Base-by-base conservation (phyloP, 2,888 invertebrate species). In the Napeogenes sylphis region DNA sequence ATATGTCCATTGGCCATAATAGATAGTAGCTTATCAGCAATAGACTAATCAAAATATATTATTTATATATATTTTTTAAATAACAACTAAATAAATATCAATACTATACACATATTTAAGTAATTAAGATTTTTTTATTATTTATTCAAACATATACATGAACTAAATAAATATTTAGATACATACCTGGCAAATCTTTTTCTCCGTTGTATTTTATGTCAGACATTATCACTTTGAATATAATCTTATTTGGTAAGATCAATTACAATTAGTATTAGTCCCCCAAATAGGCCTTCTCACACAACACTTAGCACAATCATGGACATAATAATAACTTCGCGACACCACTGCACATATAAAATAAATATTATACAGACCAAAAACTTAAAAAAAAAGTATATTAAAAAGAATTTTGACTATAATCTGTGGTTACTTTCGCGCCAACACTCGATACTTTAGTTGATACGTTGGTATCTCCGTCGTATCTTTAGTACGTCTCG, bases 201-300 rank as follows among this genome's bases (percentile, higher is more conserved):
- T 71, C 73, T 14, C 64, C 60, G 35, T 65, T 69, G 68, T 71
- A 71, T 65, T 73, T 73, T 59, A 76, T 73, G 62, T 82, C 79
- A 56, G 73, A 68, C 68, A 70, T 70, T 65, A 67, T 65, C 64
- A 68, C 61, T 66, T 54, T 21, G 0, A 21, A 21, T 21, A 21
- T 21, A 21, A 21, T 21, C 21, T 21, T 21, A 21, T 21, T 21
- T 21, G 21, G 21, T 21, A 21, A 21, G 21, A 21, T 21, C 21
- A 0, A 21, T 21, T 1, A 21, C 21, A 21, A 21, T 21, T 21
- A 21, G 21, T 21, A 21, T 21, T 21, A 71, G 70, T 68, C 69
- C 72, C 8, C 71, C 72, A 78, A 77, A 78, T 76, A 70, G 70
- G 74, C 74, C 72, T 76, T 75, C 72, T 71, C 74, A 73, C 77